These are phyloP conservation scores for Hydrozoanthus gracilis DNA, from an alignment of 92 coral and sea anemone species.

Conservation along the genomic window DNA sequence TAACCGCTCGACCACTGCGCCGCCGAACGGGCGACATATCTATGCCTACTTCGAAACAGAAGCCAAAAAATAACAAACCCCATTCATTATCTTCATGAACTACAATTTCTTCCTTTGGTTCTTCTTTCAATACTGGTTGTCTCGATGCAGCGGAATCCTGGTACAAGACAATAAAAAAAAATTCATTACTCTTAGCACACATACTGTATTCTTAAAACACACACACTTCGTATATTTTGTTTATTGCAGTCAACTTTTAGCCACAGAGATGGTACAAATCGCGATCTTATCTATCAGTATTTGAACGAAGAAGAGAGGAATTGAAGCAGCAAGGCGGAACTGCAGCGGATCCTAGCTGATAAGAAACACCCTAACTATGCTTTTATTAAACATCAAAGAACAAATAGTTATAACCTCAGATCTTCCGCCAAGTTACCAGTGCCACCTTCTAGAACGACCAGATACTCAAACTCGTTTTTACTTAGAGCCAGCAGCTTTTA, in stretches of 20 bases:
- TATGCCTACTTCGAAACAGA: background rate
- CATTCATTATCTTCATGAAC: constrained; percentile 94
- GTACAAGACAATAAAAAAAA: background rate
- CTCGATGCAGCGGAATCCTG: constrained; percentile 57
- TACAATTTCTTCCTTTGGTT: constrained; percentile 67
- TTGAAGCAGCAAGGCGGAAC: background rate
- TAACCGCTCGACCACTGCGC: background rate
- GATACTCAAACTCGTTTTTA: too few species aligned
- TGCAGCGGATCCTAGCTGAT: too few species aligned
- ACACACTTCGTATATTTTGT: background rate
- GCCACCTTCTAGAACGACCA: too few species aligned
- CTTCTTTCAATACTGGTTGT: constrained; percentile 59
- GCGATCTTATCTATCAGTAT: background rate
- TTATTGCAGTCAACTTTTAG: background rate
- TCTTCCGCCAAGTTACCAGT: too few species aligned
- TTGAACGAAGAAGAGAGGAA: background rate
- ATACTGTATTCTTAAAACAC: background rate
- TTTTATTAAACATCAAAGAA: too few species aligned
- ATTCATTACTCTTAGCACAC: background rate
- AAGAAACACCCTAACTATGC: too few species aligned
- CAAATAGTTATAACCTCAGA: too few species aligned
- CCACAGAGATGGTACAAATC: background rate
- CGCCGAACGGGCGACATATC: background rate
- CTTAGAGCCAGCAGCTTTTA: too few species aligned
- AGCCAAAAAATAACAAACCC: constrained; percentile 63